A percentile compares a stretch with the other conserved stretches of the same genome.
Conservation (phyloP, 2,888 invertebrate genomes). For the Phrixothrix hirtus region DNA sequence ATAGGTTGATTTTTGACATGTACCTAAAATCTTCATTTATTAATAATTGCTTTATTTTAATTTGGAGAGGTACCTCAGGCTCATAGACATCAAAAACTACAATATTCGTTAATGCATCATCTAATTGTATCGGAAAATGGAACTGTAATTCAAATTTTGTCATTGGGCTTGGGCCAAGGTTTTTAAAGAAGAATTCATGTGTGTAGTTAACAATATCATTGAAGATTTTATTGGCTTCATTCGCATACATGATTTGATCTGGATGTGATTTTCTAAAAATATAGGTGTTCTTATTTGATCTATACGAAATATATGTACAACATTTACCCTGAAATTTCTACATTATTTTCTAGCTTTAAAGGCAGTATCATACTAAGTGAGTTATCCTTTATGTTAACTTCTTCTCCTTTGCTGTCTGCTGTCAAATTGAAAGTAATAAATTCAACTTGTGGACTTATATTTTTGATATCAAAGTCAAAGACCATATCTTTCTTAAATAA, state of each 20-base stretch:
- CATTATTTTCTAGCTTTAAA: slow-evolving; percentile 34
- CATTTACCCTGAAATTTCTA: slow-evolving; percentile 40
- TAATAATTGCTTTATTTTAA: too few relatives aligned
- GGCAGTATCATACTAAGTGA: slow-evolving; percentile 32
- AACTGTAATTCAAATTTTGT: not conserved
- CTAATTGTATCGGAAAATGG: slow-evolving; percentile 17
- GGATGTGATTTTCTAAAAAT: slow-evolving; percentile 35
- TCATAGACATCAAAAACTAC: slow-evolving; percentile 16
- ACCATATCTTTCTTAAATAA: slow-evolving; percentile 26
- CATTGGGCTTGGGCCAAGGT: slow-evolving; percentile 38
- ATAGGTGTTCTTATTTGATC: too few relatives aligned
- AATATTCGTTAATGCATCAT: not conserved
- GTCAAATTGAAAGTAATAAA: slow-evolving; percentile 37
- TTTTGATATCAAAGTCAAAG: slow-evolving; percentile 38
- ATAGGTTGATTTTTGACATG: slow-evolving; percentile 13
- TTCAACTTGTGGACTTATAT: slow-evolving; percentile 24
- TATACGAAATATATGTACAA: too few relatives aligned
- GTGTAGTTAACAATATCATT: slow-evolving; percentile 26
- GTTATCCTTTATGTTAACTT: slow-evolving; percentile 38
- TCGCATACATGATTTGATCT: slow-evolving; percentile 35
- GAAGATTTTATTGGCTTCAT: slow-evolving; percentile 26
- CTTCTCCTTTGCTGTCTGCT: slow-evolving; percentile 40
- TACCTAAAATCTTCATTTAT: too few relatives aligned
- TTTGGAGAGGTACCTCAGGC: slow-evolving; percentile 24
- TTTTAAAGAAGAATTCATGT: slow-evolving; percentile 38